Evolutionary conservation across 2,888 invertebrate genomes (phyloP).

Genomic region (Drosophila leonis): DNA sequence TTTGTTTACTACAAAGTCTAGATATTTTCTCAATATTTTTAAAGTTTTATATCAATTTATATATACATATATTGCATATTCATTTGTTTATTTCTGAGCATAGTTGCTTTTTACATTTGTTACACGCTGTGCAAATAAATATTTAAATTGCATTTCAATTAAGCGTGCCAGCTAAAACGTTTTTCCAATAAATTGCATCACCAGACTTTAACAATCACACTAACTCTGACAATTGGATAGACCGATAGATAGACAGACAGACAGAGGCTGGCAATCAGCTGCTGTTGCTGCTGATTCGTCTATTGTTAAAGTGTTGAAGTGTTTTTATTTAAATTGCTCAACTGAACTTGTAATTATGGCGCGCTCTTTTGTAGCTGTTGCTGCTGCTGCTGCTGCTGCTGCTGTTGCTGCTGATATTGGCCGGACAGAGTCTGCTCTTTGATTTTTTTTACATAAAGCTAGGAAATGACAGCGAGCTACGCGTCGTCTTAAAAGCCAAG

Average conservation of each 20-base stretch:
- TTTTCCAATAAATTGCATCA: conserved; percentile 77
- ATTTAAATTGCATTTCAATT: conserved; percentile 39
- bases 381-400: conserved; percentile 17
- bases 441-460: conserved; percentile 57
- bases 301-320: conserved; percentile 77
- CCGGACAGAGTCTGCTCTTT: conserved; percentile 40
- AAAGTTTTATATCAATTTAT: background rate
- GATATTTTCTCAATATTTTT: background rate
- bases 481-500: conserved; percentile 59
- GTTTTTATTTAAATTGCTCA: conserved; percentile 79
- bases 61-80: conserved; percentile 10
- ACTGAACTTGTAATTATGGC: conserved; percentile 79
- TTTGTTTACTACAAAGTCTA: background rate
- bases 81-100: conserved; percentile 2
- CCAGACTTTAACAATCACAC: conserved; percentile 44
- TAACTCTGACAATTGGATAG: conserved; percentile 16
- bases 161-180: conserved; percentile 45
- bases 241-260: conserved; percentile 4
- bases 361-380: conserved; percentile 39
- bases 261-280: conserved; percentile 39
- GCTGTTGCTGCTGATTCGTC: conserved; percentile 50
- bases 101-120: conserved; percentile 1
- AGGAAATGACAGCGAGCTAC: conserved; percentile 59
- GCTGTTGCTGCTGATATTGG: conserved; percentile 31
- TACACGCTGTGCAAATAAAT: conserved; percentile 35